These are phyloP conservation scores for Chaetodon trifasciatus DNA, from an alignment of 2,797 vertebrate genomes.

Conservation along the genomic window DNA sequence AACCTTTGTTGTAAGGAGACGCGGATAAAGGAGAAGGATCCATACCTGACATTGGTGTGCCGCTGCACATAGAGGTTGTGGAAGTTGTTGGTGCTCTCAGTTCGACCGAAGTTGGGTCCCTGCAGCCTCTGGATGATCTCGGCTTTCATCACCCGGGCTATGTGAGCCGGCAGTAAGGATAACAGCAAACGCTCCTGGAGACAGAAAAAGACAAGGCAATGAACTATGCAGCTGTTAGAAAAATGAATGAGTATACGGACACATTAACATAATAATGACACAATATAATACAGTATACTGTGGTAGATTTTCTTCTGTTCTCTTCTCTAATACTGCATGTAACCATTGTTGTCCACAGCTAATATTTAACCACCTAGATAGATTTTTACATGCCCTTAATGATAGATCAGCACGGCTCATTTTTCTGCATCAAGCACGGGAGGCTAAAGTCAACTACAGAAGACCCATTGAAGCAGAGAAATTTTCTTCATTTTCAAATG, in stretches of 20 bases:
- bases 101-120: slow-evolving; percentile 94
- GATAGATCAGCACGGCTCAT: slow-evolving; percentile 48
- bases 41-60: slow-evolving; percentile 97
- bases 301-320: not conserved
- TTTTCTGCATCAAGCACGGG: slow-evolving; percentile 48
- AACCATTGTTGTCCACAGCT: slow-evolving; percentile 19
- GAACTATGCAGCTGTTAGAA: not conserved
- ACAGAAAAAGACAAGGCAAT: slow-evolving; percentile 13
- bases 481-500: slow-evolving; percentile 12
- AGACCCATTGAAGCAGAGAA: slow-evolving; percentile 12
- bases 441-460: slow-evolving; percentile 28
- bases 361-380: slow-evolving; percentile 55
- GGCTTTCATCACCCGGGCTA: slow-evolving; percentile 97
- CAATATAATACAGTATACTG: no score
- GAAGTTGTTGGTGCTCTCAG: slow-evolving; percentile 98
- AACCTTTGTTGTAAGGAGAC: slow-evolving; percentile 22
- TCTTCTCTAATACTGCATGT: not conserved
- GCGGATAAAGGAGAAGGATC: not conserved
- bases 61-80: slow-evolving; percentile 98
- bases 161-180: slow-evolving; percentile 95
- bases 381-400: slow-evolving; percentile 47
- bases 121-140: slow-evolving; percentile 98
- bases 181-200: slow-evolving; percentile 94
- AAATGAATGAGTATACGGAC: not conserved
- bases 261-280: not conserved